Evolutionary conservation across 2,113 vertebrate species (phyloP), one percentile per base, ranked within the genome.

Genomic region (Amblyornis subalaris): DNA sequence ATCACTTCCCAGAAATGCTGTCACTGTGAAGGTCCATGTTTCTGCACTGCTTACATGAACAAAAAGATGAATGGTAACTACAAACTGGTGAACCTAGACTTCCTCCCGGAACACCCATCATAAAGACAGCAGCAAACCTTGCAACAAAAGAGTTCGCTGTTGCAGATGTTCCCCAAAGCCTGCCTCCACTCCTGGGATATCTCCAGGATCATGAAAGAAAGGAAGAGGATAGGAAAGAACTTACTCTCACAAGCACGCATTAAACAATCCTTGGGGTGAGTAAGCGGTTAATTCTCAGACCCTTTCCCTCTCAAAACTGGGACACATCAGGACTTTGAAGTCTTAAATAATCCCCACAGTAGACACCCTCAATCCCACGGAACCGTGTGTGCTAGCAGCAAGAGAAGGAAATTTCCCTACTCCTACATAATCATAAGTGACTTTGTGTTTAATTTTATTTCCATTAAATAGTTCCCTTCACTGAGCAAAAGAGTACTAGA

Each of bases 291-390:
- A 89, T 84, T 78, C 84, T 50, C 26, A 64, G 72, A 64, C 55
- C 55, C 35, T 33, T 91, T 86, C 65, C 72, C 60, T 90, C 64
- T 81, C 65, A 89, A 93, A 96, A 96, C 62, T 89, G 66, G 88
- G 84, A 89, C 87, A 87, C 50, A 82, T 40, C 45, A 91, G 51
- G 77, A 82, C 77, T 94, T 93, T 92, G 91, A 93, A 96, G 91
- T 89, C 80, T 91, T 82, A 81, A 90, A 55, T 61, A 95, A 90
- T 57, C 36, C 70, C 84, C 89, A 67, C 61, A 86, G 65, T 7
- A 92, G 69, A 67, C 61, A 88, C 36, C 72, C 77, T 38, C 89
- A 85, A 31, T 91, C 66, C 77, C 91, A 92, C 53, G 66, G 86
- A 93, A 89, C 74, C 20, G 19, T n/a, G 28, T 51, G 77, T 0